A percentile compares a stretch with the other conserved stretches of the same genome.
Evolutionary conservation across 2,113 vertebrate genomes (phyloP).

Genomic region (Phrynosoma blainvillii): DNA sequence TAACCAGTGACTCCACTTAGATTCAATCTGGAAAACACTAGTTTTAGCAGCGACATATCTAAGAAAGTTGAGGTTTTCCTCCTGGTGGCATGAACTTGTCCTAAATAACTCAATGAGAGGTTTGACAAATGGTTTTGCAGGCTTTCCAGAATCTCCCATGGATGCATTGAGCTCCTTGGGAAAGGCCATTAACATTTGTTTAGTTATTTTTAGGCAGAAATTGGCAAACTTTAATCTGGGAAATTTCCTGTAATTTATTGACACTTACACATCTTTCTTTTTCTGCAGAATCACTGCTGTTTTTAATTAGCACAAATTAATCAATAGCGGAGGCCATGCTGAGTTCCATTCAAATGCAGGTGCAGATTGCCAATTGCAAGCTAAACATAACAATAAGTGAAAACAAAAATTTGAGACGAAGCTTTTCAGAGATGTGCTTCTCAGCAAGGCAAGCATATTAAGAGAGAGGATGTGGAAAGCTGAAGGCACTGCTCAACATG

Average conservation of each 20-base stretch:
- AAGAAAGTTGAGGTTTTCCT: background rate
- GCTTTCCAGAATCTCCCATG: conserved; percentile 21
- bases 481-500: conserved; percentile 7
- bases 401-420: conserved; percentile 47
- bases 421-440: conserved; percentile 18
- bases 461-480: conserved; percentile 25
- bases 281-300: conserved; percentile 68
- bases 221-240: conserved; percentile 71
- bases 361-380: conserved; percentile 61
- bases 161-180: conserved; percentile 49
- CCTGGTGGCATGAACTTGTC: conserved; percentile 2
- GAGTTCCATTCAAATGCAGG: conserved; percentile 67
- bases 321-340: conserved; percentile 71
- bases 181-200: conserved; percentile 68
- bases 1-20: background rate
- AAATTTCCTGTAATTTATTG: conserved; percentile 74
- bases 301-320: conserved; percentile 78
- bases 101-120: conserved; percentile 10
- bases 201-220: conserved; percentile 71
- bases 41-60: background rate
- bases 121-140: background rate
- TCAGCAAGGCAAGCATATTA: conserved; percentile 45
- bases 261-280: conserved; percentile 73
- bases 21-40: background rate
- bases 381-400: conserved; percentile 59